These are phyloP conservation scores for Plestiodon gilberti DNA, from an alignment of 2,113 vertebrate genomes.

Conservation along the genomic window DNA sequence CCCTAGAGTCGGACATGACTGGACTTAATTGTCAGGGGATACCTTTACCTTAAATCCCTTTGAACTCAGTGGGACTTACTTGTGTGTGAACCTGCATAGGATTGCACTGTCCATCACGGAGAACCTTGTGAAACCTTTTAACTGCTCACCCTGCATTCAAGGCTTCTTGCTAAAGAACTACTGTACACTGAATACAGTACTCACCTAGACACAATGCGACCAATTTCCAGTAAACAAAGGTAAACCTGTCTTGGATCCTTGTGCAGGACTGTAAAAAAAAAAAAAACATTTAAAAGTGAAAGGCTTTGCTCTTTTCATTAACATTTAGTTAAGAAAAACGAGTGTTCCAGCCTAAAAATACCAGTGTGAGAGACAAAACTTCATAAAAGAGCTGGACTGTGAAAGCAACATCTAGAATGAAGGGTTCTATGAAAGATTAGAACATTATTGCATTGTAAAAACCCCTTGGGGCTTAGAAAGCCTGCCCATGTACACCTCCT, in stretches of 20 bases:
- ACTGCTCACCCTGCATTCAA: background rate
- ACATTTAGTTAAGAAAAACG: background rate
- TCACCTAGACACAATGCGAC: slow-evolving; percentile 91
- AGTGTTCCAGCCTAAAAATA: background rate
- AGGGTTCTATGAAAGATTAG: no score
- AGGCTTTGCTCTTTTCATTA: background rate
- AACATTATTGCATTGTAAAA: no score
- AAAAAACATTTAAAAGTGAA: background rate
- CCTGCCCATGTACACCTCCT: no score
- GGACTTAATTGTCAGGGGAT: no score
- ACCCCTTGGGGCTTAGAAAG: no score
- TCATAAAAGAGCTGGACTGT: no score
- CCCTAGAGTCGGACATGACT: no score
- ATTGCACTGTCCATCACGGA: background rate
- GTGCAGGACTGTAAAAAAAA: slow-evolving; percentile 86
- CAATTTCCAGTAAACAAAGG: slow-evolving; percentile 94
- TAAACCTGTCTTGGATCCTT: slow-evolving; percentile 97
- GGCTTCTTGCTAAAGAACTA: background rate
- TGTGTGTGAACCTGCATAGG: background rate
- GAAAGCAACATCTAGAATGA: no score
- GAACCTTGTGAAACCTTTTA: background rate
- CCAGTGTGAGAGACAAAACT: background rate
- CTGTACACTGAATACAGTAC: slow-evolving; percentile 23
- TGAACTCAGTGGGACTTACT: no score
- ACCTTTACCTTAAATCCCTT: no score